Evolutionary conservation across 1,140 invertebrate genomes (phyloP).

Genomic region (Aphis craccivora): DNA sequence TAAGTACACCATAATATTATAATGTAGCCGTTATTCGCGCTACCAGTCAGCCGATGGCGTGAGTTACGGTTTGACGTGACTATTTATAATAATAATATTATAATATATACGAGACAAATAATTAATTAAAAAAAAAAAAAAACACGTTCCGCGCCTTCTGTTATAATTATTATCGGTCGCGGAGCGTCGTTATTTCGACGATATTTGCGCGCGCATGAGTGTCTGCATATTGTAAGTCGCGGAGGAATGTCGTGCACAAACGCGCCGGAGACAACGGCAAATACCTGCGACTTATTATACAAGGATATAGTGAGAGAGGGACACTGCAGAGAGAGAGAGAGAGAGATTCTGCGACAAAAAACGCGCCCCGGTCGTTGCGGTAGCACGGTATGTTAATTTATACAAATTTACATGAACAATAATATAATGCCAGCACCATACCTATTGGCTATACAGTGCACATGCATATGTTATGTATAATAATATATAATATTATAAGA

Average conservation of each 20-base stretch:
- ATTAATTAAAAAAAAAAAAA: background rate
- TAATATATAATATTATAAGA: background rate
- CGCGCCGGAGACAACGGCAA: background rate
- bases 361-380: background rate
- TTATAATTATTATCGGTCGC: background rate
- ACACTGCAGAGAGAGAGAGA: too few species aligned
- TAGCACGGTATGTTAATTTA: conserved; percentile 55
- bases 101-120: background rate
- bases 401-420: conserved; percentile 54
- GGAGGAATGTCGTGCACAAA: background rate
- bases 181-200: background rate
- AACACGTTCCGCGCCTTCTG: background rate
- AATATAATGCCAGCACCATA: conserved; percentile 7
- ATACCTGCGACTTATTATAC: background rate
- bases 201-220: background rate
- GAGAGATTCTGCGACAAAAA: background rate
- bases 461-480: background rate
- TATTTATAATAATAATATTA: background rate
- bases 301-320: background rate
- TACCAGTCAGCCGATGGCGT: background rate
- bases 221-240: background rate
- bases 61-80: background rate
- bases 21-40: background rate
- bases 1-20: background rate
- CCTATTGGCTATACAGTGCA: background rate